Evolutionary conservation across 2,888 invertebrate genomes (phyloP), one percentile per base, ranked within the genome.

Genomic region (Deroplatys truncata): DNA sequence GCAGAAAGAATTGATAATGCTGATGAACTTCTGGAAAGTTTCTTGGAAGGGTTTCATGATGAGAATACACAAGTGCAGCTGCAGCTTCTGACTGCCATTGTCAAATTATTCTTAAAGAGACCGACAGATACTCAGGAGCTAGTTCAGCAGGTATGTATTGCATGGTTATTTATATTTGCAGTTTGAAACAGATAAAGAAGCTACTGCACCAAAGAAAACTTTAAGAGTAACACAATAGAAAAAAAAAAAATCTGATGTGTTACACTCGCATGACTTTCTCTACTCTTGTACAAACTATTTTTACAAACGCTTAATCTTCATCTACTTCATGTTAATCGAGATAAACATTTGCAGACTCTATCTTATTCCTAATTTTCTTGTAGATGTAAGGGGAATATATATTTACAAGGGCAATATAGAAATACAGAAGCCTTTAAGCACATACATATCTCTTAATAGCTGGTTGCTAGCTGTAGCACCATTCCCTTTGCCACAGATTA

Each of bases 1-100:
- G 99, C 99, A 0, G 99, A 99, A 93, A 96, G 99, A 91, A 99
- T 99, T 92, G 99, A 99, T 94, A 99, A 99, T 93, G 99, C 99
- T 0, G 99, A 99, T 92, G 99, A 99, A 92, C 95, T 99, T 49
- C 94, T 99, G 29, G 99, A 99, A 93, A 98, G 98, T 91, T 99
- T 99, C 95, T 95, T 99, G 13, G 99, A 99, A 94, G 99, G 98
- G 20, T 99, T 99, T 95, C 98, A 97, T 92, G 99, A 99, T 94
- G 99, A 99, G 93, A 99, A 99, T 92, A 98, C 98, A 31, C 98
- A 99, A 95, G 98, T 98, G 1, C 99, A 99, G 94, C 94, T 99
- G 88, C 99, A 99, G 93, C 94, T 99, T 90, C 94, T 99, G 90
- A 99, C 99, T 0, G 99, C 99, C 0, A 99, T 99, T 90, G 99